Conservation (phyloP, 1,140 invertebrate species). For the Pseudomyrmex sp. region DNA sequence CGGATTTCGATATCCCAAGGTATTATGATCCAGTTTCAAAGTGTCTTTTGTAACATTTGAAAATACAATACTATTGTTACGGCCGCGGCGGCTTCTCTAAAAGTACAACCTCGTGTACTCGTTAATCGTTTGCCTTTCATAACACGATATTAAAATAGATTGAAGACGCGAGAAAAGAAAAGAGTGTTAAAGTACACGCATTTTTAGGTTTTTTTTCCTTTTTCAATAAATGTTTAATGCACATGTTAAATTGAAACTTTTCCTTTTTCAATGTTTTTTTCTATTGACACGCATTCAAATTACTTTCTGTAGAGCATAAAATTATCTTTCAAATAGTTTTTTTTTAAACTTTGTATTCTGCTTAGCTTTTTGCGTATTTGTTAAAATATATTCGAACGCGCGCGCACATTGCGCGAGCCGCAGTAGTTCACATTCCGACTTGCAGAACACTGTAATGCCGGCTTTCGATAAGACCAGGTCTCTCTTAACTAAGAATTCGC, state of each 20-base stretch:
- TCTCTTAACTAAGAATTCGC: conserved; percentile 26
- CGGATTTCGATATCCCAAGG: conserved; percentile 64
- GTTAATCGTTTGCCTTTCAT: neutral
- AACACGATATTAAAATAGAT: no score
- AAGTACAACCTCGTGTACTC: neutral
- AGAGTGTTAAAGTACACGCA: neutral
- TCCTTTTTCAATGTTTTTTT: no score
- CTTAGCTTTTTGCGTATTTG: neutral
- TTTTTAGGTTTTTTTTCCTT: neutral
- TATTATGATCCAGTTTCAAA: conserved; percentile 36
- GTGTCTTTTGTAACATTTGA: conserved; percentile 34
- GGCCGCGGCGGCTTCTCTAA: conserved; percentile 8
- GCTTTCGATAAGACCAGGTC: conserved; percentile 45
- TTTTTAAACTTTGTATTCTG: neutral
- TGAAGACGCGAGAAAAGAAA: neutral
- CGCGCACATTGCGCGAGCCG: no score
- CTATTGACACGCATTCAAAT: neutral
- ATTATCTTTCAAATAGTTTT: neutral
- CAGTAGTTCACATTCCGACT: neutral
- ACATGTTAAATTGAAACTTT: neutral
- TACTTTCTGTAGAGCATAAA: neutral
- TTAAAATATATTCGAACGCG: no score
- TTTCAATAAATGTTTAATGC: neutral
- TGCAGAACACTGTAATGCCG: conserved; percentile 63
- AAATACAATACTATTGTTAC: conserved; percentile 11